phyloP scores from a whole-genome alignment of 2,888 invertebrate species.

The Vannuccia rotundouncinata region DNA sequence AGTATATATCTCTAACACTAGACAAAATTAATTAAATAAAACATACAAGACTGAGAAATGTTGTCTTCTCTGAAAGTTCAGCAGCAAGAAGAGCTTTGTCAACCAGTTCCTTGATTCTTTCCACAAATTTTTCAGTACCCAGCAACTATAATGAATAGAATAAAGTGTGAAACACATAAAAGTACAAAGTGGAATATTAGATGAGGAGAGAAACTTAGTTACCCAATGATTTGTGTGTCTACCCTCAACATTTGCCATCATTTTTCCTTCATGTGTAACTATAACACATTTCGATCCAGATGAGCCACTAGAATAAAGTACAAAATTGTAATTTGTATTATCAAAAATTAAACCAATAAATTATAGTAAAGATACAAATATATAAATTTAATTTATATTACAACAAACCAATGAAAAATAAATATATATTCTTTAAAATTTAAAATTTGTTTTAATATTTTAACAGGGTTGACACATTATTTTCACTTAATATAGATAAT shows the following conservation, averaged over 20 bases:
- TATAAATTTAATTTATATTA: too few species aligned
- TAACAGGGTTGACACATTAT: neutral
- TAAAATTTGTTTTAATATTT: neutral
- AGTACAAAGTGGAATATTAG: neutral
- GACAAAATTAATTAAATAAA: neutral
- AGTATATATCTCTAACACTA: neutral
- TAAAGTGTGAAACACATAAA: neutral
- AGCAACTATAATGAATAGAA: neutral
- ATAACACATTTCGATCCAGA: neutral
- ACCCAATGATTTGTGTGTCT: slow-evolving; percentile 4
- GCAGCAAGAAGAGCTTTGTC: neutral
- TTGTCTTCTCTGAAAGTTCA: neutral
- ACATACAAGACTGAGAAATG: neutral
- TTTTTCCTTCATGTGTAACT: neutral
- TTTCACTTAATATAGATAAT: neutral
- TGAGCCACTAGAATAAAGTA: too few species aligned
- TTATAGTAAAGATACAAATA: neutral
- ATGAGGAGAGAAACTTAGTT: neutral
- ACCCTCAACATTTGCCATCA: neutral
- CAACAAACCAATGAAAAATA: neutral
- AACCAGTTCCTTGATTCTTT: neutral
- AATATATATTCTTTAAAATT: neutral
- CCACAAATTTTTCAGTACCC: neutral
- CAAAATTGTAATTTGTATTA: too few species aligned
- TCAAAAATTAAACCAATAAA: neutral